Base-by-base conservation (phyloP, 2,888 invertebrate species). In the Lutraria lutraria region DNA sequence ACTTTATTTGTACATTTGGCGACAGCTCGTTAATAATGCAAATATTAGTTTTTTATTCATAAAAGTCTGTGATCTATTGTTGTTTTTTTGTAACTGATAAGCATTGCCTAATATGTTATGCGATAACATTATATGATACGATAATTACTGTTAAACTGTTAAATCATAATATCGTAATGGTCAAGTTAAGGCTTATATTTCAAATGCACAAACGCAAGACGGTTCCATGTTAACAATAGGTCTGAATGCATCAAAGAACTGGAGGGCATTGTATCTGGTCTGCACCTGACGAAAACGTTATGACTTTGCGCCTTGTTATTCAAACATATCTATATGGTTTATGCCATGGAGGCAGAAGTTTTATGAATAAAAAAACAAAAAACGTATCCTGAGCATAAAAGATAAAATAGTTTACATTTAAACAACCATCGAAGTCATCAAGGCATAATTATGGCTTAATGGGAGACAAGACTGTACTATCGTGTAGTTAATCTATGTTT, bases 371-470 rank as follows among this genome's bases (percentile, higher is more conserved):
- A 34, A 31, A 72, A 76, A 31, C 31, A 76, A 31, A 76, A 31
- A 76, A 29, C 16, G 31, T 31, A 16, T 25, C 16, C 13, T 31
- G 19, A 31, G 29, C 76, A 76, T 3, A 13, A 34, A 34, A 76
- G 76, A 76, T 76, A 76, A 76, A n/a, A 76, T 76, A 76, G 29
- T 76, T 76, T 76, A 76, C 76, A 76, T 76, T 76, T 76, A 76
- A 19, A 13, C 76, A 31, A 76, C 10, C 15, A 34, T 34, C 76
- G 1, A 16, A 34, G 76, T 34, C 31, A 76, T 76, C 76, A 25
- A 31, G 76, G 19, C 29, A 76, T 25, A 76, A 25, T 76, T 76
- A 34, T 76, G 15, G 34, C 31, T 34, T 34, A 76, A 76, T 76
- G 34, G 31, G 31, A 76, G 76, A 31, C 76, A 34, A 4, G 31